A percentile compares a stretch with the other conserved stretches of the same genome.
These are phyloP conservation scores for Heloderma charlesbogerti DNA, from an alignment of 2,113 vertebrate genomes.

Conservation along the genomic window DNA sequence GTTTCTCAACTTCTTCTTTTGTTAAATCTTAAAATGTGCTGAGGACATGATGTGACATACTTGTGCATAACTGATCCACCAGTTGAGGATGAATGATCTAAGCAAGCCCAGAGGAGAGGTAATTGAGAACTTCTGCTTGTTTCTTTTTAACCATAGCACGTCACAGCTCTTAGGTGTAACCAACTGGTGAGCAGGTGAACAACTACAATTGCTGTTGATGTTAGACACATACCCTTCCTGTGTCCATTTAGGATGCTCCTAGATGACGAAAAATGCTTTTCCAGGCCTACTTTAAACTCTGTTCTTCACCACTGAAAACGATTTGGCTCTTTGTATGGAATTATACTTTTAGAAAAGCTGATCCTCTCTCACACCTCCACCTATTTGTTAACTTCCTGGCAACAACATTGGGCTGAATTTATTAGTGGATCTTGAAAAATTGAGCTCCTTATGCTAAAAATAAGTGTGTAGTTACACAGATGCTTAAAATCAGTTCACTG, in stretches of 20 bases:
- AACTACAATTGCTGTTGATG: neutral
- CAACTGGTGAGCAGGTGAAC: neutral
- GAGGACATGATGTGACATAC: neutral
- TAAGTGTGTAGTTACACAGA: slow-evolving; percentile 42
- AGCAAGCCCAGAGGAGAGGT: neutral
- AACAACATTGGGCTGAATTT: neutral
- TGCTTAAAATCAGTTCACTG: slow-evolving; percentile 41
- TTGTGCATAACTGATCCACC: neutral
- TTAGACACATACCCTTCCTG: neutral
- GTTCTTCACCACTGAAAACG: neutral
- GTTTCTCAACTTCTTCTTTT: neutral
- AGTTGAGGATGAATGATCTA: neutral
- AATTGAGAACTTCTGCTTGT: no score
- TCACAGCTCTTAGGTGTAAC: neutral
- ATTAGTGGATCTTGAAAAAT: slow-evolving; percentile 35
- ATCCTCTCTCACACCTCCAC: slow-evolving; percentile 10
- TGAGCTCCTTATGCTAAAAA: slow-evolving; percentile 44
- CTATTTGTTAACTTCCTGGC: slow-evolving; percentile 31
- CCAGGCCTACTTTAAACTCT: neutral
- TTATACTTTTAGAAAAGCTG: slow-evolving; percentile 23
- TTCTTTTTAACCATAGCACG: neutral
- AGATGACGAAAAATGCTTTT: neutral
- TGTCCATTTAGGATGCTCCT: neutral
- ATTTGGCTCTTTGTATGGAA: neutral
- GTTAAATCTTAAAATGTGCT: neutral